Conservation (phyloP, 2,113 vertebrate genomes). For the Charadrius vociferus region DNA sequence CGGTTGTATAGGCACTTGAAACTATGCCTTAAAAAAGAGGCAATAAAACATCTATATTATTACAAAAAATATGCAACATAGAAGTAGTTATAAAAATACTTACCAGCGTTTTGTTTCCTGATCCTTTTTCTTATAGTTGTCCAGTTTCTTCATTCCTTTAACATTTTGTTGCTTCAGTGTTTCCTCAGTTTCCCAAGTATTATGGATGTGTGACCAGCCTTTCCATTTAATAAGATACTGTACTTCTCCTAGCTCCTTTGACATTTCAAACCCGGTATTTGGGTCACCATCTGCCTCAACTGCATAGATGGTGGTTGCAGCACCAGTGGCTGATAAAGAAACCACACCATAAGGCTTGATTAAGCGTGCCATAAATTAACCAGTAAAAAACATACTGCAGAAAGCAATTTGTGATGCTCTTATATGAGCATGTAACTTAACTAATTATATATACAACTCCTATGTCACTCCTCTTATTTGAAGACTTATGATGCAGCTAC, state of each 20-base stretch:
- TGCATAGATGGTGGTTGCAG: constrained; percentile 92
- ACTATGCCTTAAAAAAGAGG: not conserved
- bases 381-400: not conserved
- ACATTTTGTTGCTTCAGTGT: constrained; percentile 94
- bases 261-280: constrained; percentile 84
- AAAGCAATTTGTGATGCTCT: not conserved
- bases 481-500: not conserved
- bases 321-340: constrained; percentile 85
- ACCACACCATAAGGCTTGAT: not conserved
- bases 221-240: constrained; percentile 99
- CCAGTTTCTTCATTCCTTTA: constrained; percentile 97
- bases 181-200: constrained; percentile 98
- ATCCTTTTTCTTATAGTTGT: constrained; percentile 97
- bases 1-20: not conserved
- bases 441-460: not conserved
- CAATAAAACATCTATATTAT: not conserved
- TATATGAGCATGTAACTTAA: not conserved
- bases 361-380: not conserved
- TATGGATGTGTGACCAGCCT: constrained; percentile 97
- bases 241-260: constrained; percentile 85
- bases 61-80: not conserved
- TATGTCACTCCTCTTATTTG: not conserved
- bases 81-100: constrained; percentile 10
- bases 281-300: constrained; percentile 95
- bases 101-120: constrained; percentile 92